Conservation (phyloP, 2,888 invertebrate species). For the Thalpophila matura region DNA sequence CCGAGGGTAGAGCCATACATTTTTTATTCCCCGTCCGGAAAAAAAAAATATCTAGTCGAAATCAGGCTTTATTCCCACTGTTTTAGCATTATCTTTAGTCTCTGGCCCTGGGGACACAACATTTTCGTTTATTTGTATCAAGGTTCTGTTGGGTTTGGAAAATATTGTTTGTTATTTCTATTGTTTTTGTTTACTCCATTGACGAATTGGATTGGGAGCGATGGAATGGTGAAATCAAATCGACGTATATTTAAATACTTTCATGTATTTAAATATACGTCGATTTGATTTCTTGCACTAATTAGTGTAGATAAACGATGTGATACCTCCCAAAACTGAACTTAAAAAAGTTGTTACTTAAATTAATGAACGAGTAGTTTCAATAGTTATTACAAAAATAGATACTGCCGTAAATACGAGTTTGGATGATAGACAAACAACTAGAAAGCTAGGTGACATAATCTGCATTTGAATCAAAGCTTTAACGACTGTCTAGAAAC, state of each 20-base stretch:
- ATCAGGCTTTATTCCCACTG: conserved; percentile 57
- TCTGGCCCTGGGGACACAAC: conserved; percentile 41
- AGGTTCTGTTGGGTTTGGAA: conserved; percentile 28
- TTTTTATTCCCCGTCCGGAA: conserved; percentile 48
- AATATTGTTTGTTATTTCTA: conserved; percentile 35
- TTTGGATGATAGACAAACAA: neutral
- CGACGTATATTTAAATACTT: too few species aligned
- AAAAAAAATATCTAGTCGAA: conserved; percentile 59
- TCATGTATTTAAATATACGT: too few species aligned
- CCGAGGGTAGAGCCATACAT: conserved; percentile 43
- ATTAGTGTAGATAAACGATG: too few species aligned
- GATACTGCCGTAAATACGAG: neutral
- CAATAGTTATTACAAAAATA: neutral
- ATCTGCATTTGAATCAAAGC: conserved; percentile 1
- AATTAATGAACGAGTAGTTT: neutral
- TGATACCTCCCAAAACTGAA: too few species aligned
- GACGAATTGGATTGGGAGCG: neutral
- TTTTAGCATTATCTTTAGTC: conserved; percentile 61
- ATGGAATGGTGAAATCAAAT: neutral
- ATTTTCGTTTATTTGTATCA: conserved; percentile 60
- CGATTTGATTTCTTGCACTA: too few species aligned
- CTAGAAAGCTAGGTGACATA: neutral
- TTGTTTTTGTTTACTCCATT: conserved; percentile 31
- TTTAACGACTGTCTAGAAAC: neutral
- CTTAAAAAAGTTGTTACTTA: too few species aligned